Percentiles rank a stretch among this genome's conserved stretches.
These are phyloP conservation scores for Plebejus anna DNA, from an alignment of 2,888 invertebrate genomes.

Conservation along the genomic window DNA sequence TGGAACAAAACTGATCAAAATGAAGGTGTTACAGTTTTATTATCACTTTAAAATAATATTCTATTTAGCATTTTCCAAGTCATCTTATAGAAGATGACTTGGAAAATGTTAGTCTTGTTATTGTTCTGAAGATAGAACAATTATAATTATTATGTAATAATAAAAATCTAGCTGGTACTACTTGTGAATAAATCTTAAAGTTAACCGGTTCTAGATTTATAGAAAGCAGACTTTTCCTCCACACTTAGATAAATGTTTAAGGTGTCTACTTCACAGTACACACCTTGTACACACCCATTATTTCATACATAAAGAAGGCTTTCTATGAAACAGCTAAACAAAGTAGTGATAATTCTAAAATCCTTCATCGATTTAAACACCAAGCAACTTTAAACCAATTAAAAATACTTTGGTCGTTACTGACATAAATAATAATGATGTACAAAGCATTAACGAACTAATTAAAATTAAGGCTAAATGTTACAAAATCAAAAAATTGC, in stretches of 20 bases:
- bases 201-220: background rate
- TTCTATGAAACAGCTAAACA: background rate
- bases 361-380: background rate
- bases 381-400: background rate
- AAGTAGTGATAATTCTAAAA: background rate
- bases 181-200: background rate
- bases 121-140: background rate
- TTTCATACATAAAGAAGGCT: background rate
- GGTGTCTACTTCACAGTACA: background rate
- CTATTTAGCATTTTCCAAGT: too few relatives aligned
- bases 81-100: too few relatives aligned
- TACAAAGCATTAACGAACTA: background rate
- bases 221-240: background rate
- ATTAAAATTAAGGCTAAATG: background rate
- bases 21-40: background rate
- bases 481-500: background rate
- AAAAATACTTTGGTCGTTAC: background rate
- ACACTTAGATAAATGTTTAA: background rate
- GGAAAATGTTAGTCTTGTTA: background rate
- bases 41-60: too few relatives aligned
- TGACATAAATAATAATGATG: background rate
- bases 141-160: background rate
- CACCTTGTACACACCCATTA: constrained; percentile 2
- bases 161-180: background rate
- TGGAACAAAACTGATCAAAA: background rate